These are phyloP conservation scores for Diarsia dahlii DNA, from an alignment of 2,888 invertebrate genomes.

Conservation along the genomic window DNA sequence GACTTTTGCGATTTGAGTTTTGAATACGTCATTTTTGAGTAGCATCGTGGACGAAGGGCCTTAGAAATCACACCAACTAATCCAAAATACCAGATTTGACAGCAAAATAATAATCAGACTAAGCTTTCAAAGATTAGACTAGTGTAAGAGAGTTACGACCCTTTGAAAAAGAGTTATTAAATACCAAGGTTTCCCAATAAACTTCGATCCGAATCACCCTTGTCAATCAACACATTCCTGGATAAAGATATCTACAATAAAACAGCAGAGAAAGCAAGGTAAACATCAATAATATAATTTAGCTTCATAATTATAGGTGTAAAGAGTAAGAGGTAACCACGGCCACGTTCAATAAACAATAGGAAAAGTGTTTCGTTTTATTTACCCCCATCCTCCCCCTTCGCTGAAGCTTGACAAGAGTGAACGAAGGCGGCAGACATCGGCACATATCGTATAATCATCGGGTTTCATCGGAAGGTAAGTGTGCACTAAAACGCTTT, in stretches of 20 bases:
- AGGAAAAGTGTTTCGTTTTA: conserved; percentile 65
- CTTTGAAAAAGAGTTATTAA: background rate
- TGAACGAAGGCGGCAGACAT: conserved; percentile 39
- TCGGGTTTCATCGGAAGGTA: conserved; percentile 30
- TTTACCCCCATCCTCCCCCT: conserved; percentile 52
- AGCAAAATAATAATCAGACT: background rate
- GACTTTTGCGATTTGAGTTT: background rate
- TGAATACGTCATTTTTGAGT: background rate
- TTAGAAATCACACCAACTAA: background rate
- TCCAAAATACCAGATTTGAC: background rate
- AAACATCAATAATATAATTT: conserved; percentile 44
- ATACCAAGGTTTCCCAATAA: conserved; percentile 45
- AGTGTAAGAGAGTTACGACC: background rate
- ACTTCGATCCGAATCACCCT: background rate
- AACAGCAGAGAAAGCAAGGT: conserved; percentile 12
- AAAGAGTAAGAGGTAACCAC: conserved; percentile 33
- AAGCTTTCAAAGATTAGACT: background rate
- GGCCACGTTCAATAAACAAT: conserved; percentile 64
- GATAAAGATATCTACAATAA: conserved; percentile 21
- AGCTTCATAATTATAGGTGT: too few relatives aligned
- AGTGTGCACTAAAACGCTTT: conserved; percentile 23
- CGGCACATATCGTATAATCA: conserved; percentile 6
- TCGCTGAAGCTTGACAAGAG: conserved; percentile 32
- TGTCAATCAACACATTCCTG: background rate
- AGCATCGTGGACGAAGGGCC: background rate